phyloP scores from a whole-genome alignment of 1,140 invertebrate genomes.

The Paracyclopina nana region DNA sequence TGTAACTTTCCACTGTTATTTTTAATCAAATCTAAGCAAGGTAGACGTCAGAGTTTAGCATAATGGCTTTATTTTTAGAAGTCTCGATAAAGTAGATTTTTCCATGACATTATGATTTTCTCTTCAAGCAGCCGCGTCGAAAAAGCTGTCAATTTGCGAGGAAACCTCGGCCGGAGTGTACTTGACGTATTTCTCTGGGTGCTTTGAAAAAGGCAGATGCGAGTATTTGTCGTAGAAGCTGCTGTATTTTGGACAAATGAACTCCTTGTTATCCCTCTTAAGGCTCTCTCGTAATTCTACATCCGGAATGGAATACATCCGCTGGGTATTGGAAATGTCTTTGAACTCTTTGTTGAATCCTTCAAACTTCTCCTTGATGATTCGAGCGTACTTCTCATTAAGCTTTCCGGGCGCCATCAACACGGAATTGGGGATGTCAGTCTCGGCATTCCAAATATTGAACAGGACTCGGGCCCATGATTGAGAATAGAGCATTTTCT shows the following conservation, averaged over 20 bases:
- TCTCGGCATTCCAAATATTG: conserved; percentile 41
- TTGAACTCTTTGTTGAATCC: conserved; percentile 89
- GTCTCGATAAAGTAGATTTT: background rate
- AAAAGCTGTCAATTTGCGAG: conserved; percentile 55
- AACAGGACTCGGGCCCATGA: conserved; percentile 64
- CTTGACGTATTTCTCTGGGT: conserved; percentile 81
- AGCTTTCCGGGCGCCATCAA: conserved; percentile 40
- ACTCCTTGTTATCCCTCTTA: conserved; percentile 63
- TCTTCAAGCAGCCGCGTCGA: conserved; percentile 44
- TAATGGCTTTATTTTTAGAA: background rate
- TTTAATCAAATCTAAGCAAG: background rate
- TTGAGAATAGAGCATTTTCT: conserved; percentile 52
- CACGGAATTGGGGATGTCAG: conserved; percentile 37
- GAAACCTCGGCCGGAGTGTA: conserved; percentile 65
- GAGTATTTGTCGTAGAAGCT: conserved; percentile 51
- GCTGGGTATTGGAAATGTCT: conserved; percentile 59
- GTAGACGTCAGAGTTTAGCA: background rate
- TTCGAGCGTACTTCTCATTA: conserved; percentile 64
- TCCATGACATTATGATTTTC: background rate
- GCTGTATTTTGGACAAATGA: conserved; percentile 60
- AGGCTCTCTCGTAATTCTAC: conserved; percentile 56
- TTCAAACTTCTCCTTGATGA: conserved; percentile 82
- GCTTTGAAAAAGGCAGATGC: conserved; percentile 62
- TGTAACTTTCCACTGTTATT: background rate
- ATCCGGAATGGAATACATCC: conserved; percentile 81